Conservation (phyloP, 1,140 invertebrate genomes). For the fruit fly (Drosophila melanogaster) region Release_6_plus_ISO1_MT NC_004354.4:521501-522000, state of each 20-base stretch:
- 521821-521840: constrained; percentile 73
- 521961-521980: constrained; percentile 37
- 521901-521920: constrained; percentile 28
- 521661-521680: constrained; percentile 49
- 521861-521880: constrained; percentile 25
- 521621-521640: constrained; percentile 34
- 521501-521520: constrained; percentile 35
- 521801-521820: constrained; percentile 34
- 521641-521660: constrained; percentile 37
- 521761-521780: constrained; percentile 4
- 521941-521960: constrained; percentile 71
- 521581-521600: constrained; percentile 51
- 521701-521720: constrained; percentile 54
- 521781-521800: constrained; percentile 10
- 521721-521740: constrained; percentile 51
- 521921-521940: constrained; percentile 25
- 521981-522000: constrained; percentile 48
- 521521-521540: constrained; percentile 46
- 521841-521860: constrained; percentile 41
- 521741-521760: constrained; percentile 33
- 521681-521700: constrained; percentile 54
- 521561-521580: constrained; percentile 66
- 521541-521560: constrained; percentile 17
- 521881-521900: background rate
- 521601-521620: constrained; percentile 11